Evolutionary conservation across 2,888 invertebrate species (phyloP), one percentile per base, ranked within the genome.

Genomic region (Morpho helenor): DNA sequence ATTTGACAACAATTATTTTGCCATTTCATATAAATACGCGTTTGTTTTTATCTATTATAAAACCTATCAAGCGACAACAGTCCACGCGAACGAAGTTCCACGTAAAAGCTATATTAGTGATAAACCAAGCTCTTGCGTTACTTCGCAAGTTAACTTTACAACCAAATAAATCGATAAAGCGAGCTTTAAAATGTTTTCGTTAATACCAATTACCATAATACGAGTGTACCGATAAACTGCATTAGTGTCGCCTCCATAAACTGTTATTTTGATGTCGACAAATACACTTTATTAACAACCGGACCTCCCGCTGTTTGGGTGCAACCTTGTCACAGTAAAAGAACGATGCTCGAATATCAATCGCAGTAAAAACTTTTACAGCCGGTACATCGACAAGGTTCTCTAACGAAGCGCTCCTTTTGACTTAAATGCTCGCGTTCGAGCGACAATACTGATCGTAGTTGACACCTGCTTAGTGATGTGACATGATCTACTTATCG

Each of bases 211-310:
- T 60, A 62, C 60, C 57, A 60, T 62, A 60, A 62, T 62, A 61
- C 58, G 57, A 57, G 58, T 56, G 50, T 61, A 60, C 56, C 79
- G 82, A 82, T 83, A 76, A 79, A 77, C 72, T 75, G 80, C 82
- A 84, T 84, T 84, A 85, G 83, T 80, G 82, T 72, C 75, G 80
- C 64, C 73, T 72, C 76, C 80, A 77, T 87, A 86, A 87, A 87
- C 79, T 84, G 84, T 80, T 84, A 84, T 87, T 85, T 84, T 85
- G 80, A 87, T 88, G 85, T 87, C 87, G 86, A 87, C 88, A 86
- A 86, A 86, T 84, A 86, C 85, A 84, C 85, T 87, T 86, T 86
- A 87, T 84, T 87, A 86, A 83, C 76, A 77, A 72, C 68, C 68
- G 73, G 87, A 85, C 84, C 87, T 78, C 87, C 88, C 84, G 84